Percentiles rank a stretch among this genome's conserved stretches.
Evolutionary conservation across 2,888 invertebrate species (phyloP).

Genomic region (Drosophila neutralis): DNA sequence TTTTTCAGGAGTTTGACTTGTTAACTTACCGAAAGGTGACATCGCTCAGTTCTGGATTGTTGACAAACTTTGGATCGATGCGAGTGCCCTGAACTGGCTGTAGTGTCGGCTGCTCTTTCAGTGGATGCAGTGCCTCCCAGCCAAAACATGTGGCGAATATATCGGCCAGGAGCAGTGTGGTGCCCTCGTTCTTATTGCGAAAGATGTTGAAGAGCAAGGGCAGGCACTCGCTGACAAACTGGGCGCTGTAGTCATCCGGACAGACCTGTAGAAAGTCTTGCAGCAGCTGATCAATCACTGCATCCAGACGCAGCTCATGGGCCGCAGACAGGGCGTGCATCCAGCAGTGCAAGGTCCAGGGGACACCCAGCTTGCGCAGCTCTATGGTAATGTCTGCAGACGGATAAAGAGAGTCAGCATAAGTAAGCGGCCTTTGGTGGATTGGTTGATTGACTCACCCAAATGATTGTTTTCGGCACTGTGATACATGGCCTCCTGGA

Average conservation of each 20-base stretch:
- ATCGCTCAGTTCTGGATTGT: conserved; percentile 96
- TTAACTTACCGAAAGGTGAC: conserved; percentile 90
- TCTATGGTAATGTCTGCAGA: conserved; percentile 93
- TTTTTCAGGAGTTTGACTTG: neutral
- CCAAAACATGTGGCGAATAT: conserved; percentile 96
- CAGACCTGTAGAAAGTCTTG: conserved; percentile 96
- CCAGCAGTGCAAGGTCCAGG: conserved; percentile 97
- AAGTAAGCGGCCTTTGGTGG: neutral
- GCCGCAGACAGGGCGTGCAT: conserved; percentile 94
- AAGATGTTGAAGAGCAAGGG: conserved; percentile 95
- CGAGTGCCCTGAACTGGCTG: conserved; percentile 89
- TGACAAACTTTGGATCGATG: conserved; percentile 96
- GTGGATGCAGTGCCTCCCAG: conserved; percentile 92
- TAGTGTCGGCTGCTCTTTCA: conserved; percentile 87
- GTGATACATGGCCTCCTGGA: conserved; percentile 97
- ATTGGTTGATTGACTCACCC: conserved; percentile 85
- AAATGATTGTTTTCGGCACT: conserved; percentile 96
- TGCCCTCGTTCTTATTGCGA: conserved; percentile 96
- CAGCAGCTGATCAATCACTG: conserved; percentile 93
- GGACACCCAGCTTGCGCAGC: conserved; percentile 92
- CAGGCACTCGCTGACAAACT: conserved; percentile 95
- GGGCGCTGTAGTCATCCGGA: conserved; percentile 94
- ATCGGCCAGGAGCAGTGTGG: conserved; percentile 93
- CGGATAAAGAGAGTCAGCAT: neutral
- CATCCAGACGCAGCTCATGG: conserved; percentile 92